These are phyloP conservation scores for Conchocele bisecta DNA, from an alignment of 2,888 invertebrate species.

Conservation along the genomic window DNA sequence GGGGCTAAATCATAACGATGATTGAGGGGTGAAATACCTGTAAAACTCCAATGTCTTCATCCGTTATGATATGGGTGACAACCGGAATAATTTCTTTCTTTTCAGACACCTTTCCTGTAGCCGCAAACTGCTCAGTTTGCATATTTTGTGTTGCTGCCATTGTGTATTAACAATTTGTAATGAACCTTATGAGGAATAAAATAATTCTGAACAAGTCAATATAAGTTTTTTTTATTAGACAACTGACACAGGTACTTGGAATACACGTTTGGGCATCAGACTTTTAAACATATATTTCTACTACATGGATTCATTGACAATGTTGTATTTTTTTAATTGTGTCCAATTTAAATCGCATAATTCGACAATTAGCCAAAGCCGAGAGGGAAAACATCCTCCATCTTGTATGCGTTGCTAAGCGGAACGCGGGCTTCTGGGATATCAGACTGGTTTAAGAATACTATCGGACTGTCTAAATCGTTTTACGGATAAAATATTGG, in stretches of 20 bases:
- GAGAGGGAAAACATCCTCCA: slow-evolving; percentile 47
- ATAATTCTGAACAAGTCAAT: too few species aligned
- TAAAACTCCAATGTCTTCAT: slow-evolving; percentile 78
- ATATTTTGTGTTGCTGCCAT: slow-evolving; percentile 49
- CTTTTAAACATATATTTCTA: too few species aligned
- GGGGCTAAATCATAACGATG: too few species aligned
- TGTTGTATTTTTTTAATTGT: slow-evolving; percentile 15
- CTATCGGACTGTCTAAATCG: neutral
- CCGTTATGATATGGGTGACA: slow-evolving; percentile 80
- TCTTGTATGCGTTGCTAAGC: slow-evolving; percentile 58
- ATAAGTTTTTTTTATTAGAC: too few species aligned
- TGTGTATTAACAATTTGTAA: too few species aligned
- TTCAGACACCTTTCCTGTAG: slow-evolving; percentile 23
- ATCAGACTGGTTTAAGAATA: slow-evolving; percentile 22
- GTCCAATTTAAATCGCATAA: neutral
- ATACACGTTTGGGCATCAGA: too few species aligned
- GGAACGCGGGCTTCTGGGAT: slow-evolving; percentile 33
- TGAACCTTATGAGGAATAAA: too few species aligned
- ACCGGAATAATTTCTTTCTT: slow-evolving; percentile 72
- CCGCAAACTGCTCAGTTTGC: slow-evolving; percentile 47
- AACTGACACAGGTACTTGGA: too few species aligned
- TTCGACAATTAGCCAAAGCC: slow-evolving; percentile 11
- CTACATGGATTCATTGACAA: too few species aligned
- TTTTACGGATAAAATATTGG: neutral
- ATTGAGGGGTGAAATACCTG: too few species aligned